Evolutionary conservation across 2,113 vertebrate species (phyloP).

Genomic region (Oncorhynchus gorbuscha): DNA sequence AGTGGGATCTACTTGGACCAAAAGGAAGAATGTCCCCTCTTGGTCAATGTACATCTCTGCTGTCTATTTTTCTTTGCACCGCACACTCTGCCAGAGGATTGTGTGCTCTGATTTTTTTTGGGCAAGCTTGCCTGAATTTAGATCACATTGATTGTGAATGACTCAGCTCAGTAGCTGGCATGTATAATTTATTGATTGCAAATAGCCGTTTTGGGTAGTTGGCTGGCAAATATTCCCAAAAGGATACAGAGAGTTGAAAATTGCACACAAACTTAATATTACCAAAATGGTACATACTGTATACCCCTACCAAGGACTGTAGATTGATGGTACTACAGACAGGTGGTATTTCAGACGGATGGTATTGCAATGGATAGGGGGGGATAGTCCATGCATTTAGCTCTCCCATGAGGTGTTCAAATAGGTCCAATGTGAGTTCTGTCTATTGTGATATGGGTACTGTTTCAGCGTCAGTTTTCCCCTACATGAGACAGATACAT

Average conservation of each 20-base stretch:
- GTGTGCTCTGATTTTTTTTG: not conserved
- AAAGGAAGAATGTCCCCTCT: not conserved
- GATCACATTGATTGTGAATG: slow-evolving; percentile 39
- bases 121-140: slow-evolving; percentile 37
- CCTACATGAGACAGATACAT: slow-evolving; percentile 39
- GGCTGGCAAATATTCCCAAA: no score
- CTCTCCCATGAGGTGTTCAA: not conserved
- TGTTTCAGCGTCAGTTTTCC: slow-evolving; percentile 43
- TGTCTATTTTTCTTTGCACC: not conserved
- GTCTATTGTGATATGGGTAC: slow-evolving; percentile 33
- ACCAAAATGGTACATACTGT: no score
- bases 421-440: slow-evolving; percentile 31
- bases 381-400: slow-evolving; percentile 3
- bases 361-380: not conserved
- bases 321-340: no score
- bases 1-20: not conserved
- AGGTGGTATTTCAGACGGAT: not conserved
- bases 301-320: no score
- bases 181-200: slow-evolving; percentile 8
- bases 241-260: no score
- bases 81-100: not conserved
- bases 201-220: no score
- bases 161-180: slow-evolving; percentile 41
- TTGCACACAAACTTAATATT: no score
- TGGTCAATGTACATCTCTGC: not conserved